Base-by-base conservation (phyloP, 2,888 invertebrate species). In the Bombylius discolor region DNA sequence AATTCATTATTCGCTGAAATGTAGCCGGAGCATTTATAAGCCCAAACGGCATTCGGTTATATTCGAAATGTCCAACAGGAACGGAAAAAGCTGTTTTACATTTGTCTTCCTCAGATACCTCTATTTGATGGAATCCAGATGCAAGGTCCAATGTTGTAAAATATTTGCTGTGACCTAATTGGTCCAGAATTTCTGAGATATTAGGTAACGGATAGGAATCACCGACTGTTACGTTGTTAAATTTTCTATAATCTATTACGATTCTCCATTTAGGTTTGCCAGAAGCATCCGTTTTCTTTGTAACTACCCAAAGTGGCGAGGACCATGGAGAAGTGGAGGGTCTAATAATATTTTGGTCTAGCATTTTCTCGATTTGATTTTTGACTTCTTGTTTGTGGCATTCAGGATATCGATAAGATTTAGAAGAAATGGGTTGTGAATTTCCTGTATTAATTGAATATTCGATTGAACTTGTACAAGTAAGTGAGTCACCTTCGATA, bases 131-230 rank as follows among this genome's bases (percentile, higher is more conserved):
- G 34, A 62, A 61, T 5, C 61, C 61, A 47, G 59, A 55, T 5
- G 57, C 57, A 1, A 61, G 39, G 49, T 61, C 58, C 5, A 61
- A 31, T 1, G 60, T 60, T 1, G 60, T 56, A 42, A 62, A 61
- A 39, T 59, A 63, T 32, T 47, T 56, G 4, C 53, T 32, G 9
- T 56, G 47, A 5, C 60, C 58, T 33, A 62, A 23, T 56, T 61
- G 57, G 13, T 61, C 61, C 32, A 62, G 51, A 4, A 59, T 60
- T 8, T 51, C 50, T n/a, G 56, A 59, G 9, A 61, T 55, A 23
- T 62, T 57, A 9, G 61, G 59, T 9, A 63, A 56, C 11, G 70
- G 68, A 55, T 64, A 68, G 48, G 55, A 58, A 39, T 63, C 61
- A 36, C 53, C 56, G n/a, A 62, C 47, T 4, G 62, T 60, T 7